Base-by-base conservation (phyloP, 2,797 vertebrate genomes). In the Urosaurus nigricauda region DNA sequence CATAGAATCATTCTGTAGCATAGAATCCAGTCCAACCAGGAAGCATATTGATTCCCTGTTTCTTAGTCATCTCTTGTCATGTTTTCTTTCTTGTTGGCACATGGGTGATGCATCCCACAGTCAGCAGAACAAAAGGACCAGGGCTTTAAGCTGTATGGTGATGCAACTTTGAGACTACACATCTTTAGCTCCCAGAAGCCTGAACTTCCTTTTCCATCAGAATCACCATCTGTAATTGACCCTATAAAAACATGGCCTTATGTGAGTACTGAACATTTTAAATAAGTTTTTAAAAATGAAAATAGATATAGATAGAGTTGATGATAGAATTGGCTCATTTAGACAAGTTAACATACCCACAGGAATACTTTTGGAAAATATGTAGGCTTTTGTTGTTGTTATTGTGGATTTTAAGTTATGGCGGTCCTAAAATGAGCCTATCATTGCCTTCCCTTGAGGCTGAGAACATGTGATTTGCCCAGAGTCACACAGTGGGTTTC, bases 81-180 rank as follows among this genome's bases (percentile, higher is more conserved):
- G n/a, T 21, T 80, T 81, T 80, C 40, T 40, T 82, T 5, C 29
- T 63, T 56, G 47, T 75, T 73, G 40, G n/a, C 8, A 47, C n/a
- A n/a, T 78, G 60, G 35, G 17, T 29, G 29, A 68, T 77, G 29
- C 78, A 53, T 24, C 12, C 29, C 68, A 32, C 78, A 94, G 94
- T 71, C 87, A 5, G 85, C 82, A 47, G 90, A 93, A 24, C 58
- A 84, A n/a, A 88, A 85, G 37, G 81, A 32, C 37, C 60, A 91
- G n/a, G 60, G 51, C 16, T 94, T 91, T 84, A 90, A 94, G 60
- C 86, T 56, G 12, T 95, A 94, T 0, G 93, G 94, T 6, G 58
- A 83, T 83, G 91, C 93, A 43, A 87, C 58, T 11, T 68, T 92
- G 71, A 87, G 91, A 32, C 47, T 95, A 51, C 91, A 90, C 68